These are phyloP conservation scores for Tortrix viridana DNA, from an alignment of 2,888 invertebrate species.

Conservation along the genomic window DNA sequence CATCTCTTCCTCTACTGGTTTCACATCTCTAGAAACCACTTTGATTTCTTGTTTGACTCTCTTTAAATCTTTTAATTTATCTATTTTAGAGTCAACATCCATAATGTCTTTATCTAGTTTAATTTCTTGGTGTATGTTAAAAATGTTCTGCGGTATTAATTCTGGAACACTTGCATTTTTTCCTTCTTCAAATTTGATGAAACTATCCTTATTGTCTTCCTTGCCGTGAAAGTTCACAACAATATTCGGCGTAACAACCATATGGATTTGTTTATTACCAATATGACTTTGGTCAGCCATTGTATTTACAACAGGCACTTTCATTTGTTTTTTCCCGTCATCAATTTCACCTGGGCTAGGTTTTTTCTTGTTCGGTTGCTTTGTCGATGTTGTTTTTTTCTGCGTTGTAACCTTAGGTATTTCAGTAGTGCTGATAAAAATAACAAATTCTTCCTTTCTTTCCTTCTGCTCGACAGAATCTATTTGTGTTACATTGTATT, in stretches of 20 bases:
- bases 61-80: slow-evolving; percentile 44
- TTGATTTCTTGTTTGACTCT: slow-evolving; percentile 57
- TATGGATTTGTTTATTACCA: slow-evolving; percentile 76
- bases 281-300: slow-evolving; percentile 78
- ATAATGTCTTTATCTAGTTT: slow-evolving; percentile 59
- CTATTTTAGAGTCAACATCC: slow-evolving; percentile 39
- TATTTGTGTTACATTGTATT: slow-evolving; percentile 33
- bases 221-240: slow-evolving; percentile 76
- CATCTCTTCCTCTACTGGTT: slow-evolving; percentile 60
- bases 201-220: slow-evolving; percentile 69
- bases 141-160: slow-evolving; percentile 63
- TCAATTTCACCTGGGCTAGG: slow-evolving; percentile 47
- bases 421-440: slow-evolving; percentile 63
- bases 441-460: slow-evolving; percentile 67
- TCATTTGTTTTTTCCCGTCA: slow-evolving; percentile 43
- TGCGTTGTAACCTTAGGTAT: slow-evolving; percentile 52
- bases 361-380: slow-evolving; percentile 50
- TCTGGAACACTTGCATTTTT: slow-evolving; percentile 49
- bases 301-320: slow-evolving; percentile 60
- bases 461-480: slow-evolving; percentile 52
- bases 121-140: slow-evolving; percentile 78
- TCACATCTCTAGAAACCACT: slow-evolving; percentile 46
- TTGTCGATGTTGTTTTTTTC: slow-evolving; percentile 57
- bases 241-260: slow-evolving; percentile 76
- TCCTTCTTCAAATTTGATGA: slow-evolving; percentile 65